Conservation (phyloP, 2,113 vertebrate genomes). For the Reinhardtius hippoglossoides region DNA sequence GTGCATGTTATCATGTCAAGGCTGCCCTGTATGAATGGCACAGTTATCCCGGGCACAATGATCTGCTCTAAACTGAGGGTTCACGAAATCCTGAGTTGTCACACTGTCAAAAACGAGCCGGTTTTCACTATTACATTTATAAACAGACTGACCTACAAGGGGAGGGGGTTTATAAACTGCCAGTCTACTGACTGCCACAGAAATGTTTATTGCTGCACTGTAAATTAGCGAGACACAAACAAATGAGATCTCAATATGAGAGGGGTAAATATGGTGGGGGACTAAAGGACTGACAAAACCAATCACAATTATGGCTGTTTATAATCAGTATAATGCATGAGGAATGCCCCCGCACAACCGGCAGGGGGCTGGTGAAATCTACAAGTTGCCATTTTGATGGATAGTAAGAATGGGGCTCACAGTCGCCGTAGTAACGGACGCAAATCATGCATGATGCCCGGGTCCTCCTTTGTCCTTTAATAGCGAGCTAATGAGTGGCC, state of each 20-base stretch:
- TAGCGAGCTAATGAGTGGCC: constrained; percentile 36
- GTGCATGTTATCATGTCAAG: constrained; percentile 45
- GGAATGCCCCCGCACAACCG: neutral
- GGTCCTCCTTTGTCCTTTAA: constrained; percentile 46
- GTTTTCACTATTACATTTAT: constrained; percentile 58
- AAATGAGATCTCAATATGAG: constrained; percentile 49
- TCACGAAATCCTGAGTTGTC: neutral
- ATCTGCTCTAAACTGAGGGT: neutral
- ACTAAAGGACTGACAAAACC: constrained; percentile 7
- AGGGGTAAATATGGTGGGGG: constrained; percentile 37
- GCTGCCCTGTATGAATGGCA: constrained; percentile 26
- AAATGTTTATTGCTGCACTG: constrained; percentile 38
- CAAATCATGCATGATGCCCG: constrained; percentile 1
- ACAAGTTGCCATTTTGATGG: constrained; percentile 45
- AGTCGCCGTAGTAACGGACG: constrained; percentile 52
- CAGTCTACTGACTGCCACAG: constrained; percentile 42
- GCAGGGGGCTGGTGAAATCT: constrained; percentile 45
- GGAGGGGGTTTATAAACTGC: neutral
- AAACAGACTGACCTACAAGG: constrained; percentile 43
- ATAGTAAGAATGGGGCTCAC: constrained; percentile 14
- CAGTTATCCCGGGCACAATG: neutral
- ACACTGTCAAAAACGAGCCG: constrained; percentile 54
- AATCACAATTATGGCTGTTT: constrained; percentile 62
- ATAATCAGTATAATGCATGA: constrained; percentile 64
- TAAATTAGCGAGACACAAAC: constrained; percentile 62